Conservation (phyloP, 1,140 invertebrate species). For the Halesus radiatus region DNA sequence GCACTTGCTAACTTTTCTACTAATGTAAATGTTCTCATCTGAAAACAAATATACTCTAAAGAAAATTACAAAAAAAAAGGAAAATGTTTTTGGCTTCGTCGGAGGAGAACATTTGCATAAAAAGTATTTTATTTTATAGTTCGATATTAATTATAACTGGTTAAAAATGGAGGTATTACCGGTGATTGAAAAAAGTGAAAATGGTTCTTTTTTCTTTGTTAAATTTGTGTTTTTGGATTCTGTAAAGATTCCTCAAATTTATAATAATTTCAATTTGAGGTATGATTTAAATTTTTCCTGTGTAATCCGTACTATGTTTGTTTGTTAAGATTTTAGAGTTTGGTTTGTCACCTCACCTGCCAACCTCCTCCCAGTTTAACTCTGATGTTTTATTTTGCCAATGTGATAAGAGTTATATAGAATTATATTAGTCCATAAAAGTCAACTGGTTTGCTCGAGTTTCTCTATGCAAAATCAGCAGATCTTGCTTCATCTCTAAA, state of each 20-base stretch:
- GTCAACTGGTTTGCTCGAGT: too few relatives aligned
- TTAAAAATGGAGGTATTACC: too few relatives aligned
- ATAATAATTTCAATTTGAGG: too few relatives aligned
- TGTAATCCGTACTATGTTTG: background rate
- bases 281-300: background rate
- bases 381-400: background rate
- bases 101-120: background rate
- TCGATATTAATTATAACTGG: background rate
- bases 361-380: too few relatives aligned
- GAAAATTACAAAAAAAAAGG: background rate
- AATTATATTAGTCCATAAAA: background rate
- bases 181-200: too few relatives aligned
- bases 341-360: too few relatives aligned
- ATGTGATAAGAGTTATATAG: background rate
- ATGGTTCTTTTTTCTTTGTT: too few relatives aligned
- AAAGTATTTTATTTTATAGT: conserved; percentile 29
- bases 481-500: background rate
- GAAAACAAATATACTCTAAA: too few relatives aligned
- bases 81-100: background rate
- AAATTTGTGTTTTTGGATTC: too few relatives aligned
- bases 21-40: conserved; percentile 16
- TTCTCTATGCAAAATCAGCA: background rate
- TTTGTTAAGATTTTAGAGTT: background rate
- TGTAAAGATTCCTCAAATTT: too few relatives aligned
- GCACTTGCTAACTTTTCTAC: conserved; percentile 31